Evolutionary conservation across 2,113 vertebrate genomes (phyloP).

Genomic region (Leptodactylus fuscus): DNA sequence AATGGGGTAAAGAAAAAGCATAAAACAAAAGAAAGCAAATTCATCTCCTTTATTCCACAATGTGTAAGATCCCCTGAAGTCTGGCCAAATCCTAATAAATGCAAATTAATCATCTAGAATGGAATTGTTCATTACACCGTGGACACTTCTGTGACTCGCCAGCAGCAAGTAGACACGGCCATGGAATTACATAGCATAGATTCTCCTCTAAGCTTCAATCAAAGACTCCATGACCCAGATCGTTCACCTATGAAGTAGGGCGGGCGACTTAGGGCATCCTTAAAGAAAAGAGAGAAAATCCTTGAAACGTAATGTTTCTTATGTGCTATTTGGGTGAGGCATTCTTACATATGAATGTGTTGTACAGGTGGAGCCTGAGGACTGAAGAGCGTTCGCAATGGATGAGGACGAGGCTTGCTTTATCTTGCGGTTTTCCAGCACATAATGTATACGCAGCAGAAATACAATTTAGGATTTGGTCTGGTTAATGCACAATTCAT

Average conservation of each 20-base stretch:
- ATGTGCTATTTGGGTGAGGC: background rate
- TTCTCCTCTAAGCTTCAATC: slow-evolving; percentile 57
- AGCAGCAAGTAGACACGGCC: slow-evolving; percentile 60
- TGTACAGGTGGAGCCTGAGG: background rate
- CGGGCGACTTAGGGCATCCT: background rate
- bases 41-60: background rate
- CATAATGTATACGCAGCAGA: slow-evolving; percentile 19
- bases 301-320: background rate
- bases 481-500: background rate
- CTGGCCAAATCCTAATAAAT: slow-evolving; percentile 41
- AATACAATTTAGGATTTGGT: background rate
- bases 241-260: slow-evolving; percentile 48
- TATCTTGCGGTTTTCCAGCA: background rate
- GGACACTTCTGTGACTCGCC: background rate
- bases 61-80: background rate
- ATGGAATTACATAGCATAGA: background rate
- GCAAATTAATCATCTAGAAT: slow-evolving; percentile 51
- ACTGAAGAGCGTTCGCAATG: background rate
- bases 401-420: background rate
- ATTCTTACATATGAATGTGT: background rate
- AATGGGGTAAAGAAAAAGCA: slow-evolving; percentile 25
- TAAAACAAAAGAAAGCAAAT: slow-evolving; percentile 39
- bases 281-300: background rate
- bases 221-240: slow-evolving; percentile 31
- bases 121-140: slow-evolving; percentile 42